phyloP scores from a whole-genome alignment of 64 coral and sea anemone genomes.

The Catalaphyllia jardinei region DNA sequence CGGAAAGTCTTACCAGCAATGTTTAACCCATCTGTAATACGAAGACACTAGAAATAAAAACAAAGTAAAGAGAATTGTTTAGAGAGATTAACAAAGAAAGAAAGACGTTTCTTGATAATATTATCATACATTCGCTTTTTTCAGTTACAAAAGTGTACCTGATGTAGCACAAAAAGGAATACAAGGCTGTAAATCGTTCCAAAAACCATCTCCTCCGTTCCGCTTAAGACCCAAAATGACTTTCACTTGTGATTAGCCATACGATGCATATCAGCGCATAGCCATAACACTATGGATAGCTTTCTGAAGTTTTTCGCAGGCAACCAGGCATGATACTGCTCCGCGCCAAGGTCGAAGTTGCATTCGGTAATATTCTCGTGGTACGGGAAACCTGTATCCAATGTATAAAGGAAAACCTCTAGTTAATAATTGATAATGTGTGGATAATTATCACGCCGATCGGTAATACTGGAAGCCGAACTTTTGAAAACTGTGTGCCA shows the following conservation, averaged over 20 bases:
- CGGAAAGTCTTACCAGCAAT: conserved; percentile 7
- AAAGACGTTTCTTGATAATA: not conserved
- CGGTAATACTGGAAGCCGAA: not conserved
- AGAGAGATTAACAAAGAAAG: not conserved
- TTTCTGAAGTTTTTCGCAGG: not conserved
- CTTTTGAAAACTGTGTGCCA: not conserved
- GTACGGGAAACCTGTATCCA: conserved; percentile 4
- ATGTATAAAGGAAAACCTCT: not conserved
- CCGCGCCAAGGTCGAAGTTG: not conserved
- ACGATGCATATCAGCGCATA: not conserved
- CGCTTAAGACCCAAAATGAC: not conserved
- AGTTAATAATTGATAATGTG: conserved; percentile 33
- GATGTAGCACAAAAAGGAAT: not conserved
- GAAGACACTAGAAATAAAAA: not conserved
- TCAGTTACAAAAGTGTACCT: not conserved
- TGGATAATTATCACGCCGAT: not conserved
- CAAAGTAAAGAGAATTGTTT: not conserved
- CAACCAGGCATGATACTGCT: not conserved
- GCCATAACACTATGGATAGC: not conserved
- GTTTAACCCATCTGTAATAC: not conserved
- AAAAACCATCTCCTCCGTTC: not conserved
- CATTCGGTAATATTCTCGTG: not conserved
- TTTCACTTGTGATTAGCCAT: not conserved
- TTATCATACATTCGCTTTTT: not conserved
- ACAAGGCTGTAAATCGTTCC: conserved; percentile 5